Evolutionary conservation across 1,140 invertebrate species (phyloP), one percentile per base, ranked within the genome.

Genomic region (Wiebesia pumilae): DNA sequence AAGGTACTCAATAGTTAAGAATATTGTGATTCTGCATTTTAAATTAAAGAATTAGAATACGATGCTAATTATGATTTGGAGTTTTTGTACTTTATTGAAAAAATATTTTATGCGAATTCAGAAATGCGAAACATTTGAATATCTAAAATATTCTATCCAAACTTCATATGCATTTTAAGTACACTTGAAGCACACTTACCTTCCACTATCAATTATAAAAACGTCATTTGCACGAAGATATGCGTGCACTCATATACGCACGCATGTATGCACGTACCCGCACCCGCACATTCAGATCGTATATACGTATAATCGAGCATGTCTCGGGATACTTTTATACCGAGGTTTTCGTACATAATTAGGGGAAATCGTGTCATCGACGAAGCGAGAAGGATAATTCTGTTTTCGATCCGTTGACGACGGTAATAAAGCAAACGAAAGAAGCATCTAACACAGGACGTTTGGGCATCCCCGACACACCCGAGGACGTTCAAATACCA

Each of bases 311-410:
- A 75, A 43, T 81, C 58, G 58, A 62, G 24, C 24, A 62, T 62
- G 3, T 27, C 58, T 62, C 58, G 21, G 58, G 24, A 62, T 62
- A 62, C 58, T 62, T 62, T 38, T 35, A 71, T 16, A 51, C 82
- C 82, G 82, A 84, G 73, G 77, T 54, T 77, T 84, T 27, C 27
- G 54, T n/a, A n/a, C n/a, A 40, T 40, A 40, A 65, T n/a, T 35
- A 67, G 33, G 35, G 58, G n/a, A 73, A 35, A 19, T 69, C 30
- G 40, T 30, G 24, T 75, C 71, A 71, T 77, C 71, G 82, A 19
- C 24, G 82, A 73, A 33, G 0, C 51, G 54, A 77, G 54, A 65
- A 62, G 38, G 38, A 47, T 24, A 16, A 33, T 33, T 33, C 62
- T 9, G 9, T 62, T 58, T 62, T 65, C 38, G 73, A 19, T 40